These are phyloP conservation scores for Campoplex nolae DNA, from an alignment of 2,888 invertebrate species.

Conservation along the genomic window DNA sequence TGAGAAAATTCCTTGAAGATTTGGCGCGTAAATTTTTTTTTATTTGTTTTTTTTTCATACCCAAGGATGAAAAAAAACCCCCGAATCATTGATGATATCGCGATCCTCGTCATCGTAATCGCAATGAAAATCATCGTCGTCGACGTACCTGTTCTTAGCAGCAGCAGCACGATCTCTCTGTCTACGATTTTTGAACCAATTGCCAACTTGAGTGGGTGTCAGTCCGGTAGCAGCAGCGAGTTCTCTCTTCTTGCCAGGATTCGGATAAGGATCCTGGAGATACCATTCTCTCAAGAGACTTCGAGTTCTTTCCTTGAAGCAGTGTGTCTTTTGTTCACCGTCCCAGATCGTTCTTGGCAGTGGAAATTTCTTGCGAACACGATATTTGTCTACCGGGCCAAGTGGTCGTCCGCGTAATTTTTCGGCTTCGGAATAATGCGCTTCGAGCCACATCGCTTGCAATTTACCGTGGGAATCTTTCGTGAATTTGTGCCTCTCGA, in stretches of 20 bases:
- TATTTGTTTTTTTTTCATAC: slow-evolving; percentile 1
- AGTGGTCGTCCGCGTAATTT: slow-evolving; percentile 95
- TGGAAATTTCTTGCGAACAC: slow-evolving; percentile 97
- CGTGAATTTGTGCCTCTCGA: slow-evolving; percentile 95
- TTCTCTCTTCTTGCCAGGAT: slow-evolving; percentile 96
- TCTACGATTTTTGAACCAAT: slow-evolving; percentile 96
- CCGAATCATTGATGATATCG: slow-evolving; percentile 48
- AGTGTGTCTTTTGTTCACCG: slow-evolving; percentile 98
- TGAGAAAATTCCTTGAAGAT: slow-evolving; percentile 1
- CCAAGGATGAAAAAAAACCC: slow-evolving; percentile 56
- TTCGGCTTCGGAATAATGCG: slow-evolving; percentile 97
- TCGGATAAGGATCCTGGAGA: slow-evolving; percentile 98
- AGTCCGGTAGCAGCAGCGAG: slow-evolving; percentile 95
- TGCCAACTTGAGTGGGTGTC: slow-evolving; percentile 96
- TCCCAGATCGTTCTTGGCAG: slow-evolving; percentile 97
- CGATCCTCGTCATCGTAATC: slow-evolving; percentile 58
- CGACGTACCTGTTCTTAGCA: slow-evolving; percentile 96
- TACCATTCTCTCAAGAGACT: slow-evolving; percentile 99
- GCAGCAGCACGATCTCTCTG: slow-evolving; percentile 96
- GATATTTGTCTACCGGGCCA: slow-evolving; percentile 97
- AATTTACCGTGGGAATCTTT: slow-evolving; percentile 95
- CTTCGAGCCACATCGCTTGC: slow-evolving; percentile 97
- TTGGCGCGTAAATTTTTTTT: background rate
- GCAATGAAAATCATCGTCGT: slow-evolving; percentile 56
- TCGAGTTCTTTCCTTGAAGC: slow-evolving; percentile 98